These are phyloP conservation scores for Acleris cristana DNA, from an alignment of 2,888 invertebrate genomes.

Conservation along the genomic window DNA sequence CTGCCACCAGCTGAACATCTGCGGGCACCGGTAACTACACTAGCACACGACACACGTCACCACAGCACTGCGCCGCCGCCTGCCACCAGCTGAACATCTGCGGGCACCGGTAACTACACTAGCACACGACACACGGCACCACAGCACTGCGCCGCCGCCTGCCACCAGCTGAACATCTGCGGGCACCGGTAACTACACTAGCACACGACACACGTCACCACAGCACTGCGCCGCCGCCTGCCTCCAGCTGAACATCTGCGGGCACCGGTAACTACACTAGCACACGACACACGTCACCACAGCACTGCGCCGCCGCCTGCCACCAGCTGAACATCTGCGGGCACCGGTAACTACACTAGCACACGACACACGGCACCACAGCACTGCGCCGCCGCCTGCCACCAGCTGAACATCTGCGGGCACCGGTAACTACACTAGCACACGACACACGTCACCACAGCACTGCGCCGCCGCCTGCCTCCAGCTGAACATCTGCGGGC, in stretches of 20 bases:
- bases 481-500: conserved; percentile 82
- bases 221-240: conserved; percentile 79
- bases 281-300: no score
- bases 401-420: conserved; percentile 82
- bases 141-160: conserved; percentile 74
- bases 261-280: conserved; percentile 7
- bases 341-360: conserved; percentile 7
- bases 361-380: no score
- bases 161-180: conserved; percentile 84
- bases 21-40: conserved; percentile 55
- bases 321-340: conserved; percentile 83
- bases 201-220: no score
- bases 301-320: conserved; percentile 80
- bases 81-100: conserved; percentile 85
- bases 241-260: conserved; percentile 83
- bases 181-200: conserved; percentile 44
- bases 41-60: no score
- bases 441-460: no score
- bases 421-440: conserved; percentile 6
- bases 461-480: conserved; percentile 82
- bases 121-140: no score
- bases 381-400: conserved; percentile 81
- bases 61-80: conserved; percentile 67
- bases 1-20: conserved; percentile 84
- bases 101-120: conserved; percentile 45